A percentile compares a stretch with the other conserved stretches of the same genome.
These are phyloP conservation scores for Drosophila mulleri DNA, from an alignment of 2,888 invertebrate genomes.

Conservation along the genomic window DNA sequence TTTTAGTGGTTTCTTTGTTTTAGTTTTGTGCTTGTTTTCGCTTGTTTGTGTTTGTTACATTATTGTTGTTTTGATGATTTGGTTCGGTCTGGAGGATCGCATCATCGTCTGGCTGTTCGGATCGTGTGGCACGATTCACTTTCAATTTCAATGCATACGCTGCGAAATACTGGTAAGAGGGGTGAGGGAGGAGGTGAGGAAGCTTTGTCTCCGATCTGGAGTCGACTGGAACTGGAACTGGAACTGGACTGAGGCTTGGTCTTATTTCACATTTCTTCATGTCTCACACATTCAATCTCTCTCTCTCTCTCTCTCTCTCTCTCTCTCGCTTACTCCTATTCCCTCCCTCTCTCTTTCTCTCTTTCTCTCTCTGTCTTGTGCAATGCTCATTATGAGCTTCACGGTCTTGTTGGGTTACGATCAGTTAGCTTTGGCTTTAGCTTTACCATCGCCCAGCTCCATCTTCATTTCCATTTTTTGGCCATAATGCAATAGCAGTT, in stretches of 20 bases:
- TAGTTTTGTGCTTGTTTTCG: conserved; percentile 7
- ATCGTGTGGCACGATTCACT: conserved; percentile 82
- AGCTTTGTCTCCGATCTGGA: conserved; percentile 34
- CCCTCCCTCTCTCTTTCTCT: conserved; percentile 15
- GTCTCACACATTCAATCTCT: conserved; percentile 28
- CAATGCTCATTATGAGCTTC: conserved; percentile 72
- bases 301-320: conserved; percentile 17
- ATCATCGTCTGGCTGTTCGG: conserved; percentile 55
- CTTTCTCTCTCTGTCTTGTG: conserved; percentile 29
- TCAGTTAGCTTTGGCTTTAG: conserved; percentile 15
- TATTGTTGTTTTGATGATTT: conserved; percentile 69
- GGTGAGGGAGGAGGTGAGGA: not conserved
- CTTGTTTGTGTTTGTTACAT: conserved; percentile 57
- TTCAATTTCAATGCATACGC: conserved; percentile 78
- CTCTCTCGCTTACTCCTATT: not conserved
- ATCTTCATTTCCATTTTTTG: conserved; percentile 51
- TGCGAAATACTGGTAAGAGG: conserved; percentile 16
- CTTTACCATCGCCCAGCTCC: conserved; percentile 35
- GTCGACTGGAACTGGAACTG: conserved; percentile 62
- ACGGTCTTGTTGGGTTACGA: conserved; percentile 75
- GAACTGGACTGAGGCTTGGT: conserved; percentile 52
- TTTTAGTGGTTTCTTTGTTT: conserved; percentile 21
- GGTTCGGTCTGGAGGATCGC: conserved; percentile 60
- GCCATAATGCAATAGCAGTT: conserved; percentile 72
- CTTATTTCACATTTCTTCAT: conserved; percentile 79